Evolutionary conservation across 2,888 invertebrate genomes (phyloP), one percentile per base, ranked within the genome.

Genomic region (Bugulina stolonifera): DNA sequence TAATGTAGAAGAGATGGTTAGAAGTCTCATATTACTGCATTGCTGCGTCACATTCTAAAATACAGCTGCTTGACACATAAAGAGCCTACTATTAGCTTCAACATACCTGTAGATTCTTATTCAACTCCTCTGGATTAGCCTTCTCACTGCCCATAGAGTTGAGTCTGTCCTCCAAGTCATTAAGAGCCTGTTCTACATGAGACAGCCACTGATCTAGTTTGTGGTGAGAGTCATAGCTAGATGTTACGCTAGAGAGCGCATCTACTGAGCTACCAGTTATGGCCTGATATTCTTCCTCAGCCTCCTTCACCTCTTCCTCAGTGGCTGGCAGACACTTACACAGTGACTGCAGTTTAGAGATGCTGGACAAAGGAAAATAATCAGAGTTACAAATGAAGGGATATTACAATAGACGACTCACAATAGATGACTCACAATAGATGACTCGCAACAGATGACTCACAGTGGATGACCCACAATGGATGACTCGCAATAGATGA

Each of bases 111-210:
- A 64, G 5, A 14, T 64, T 14, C 10, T 14, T 64, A 14, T n/a
- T 64, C 29, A 64, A 14, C 22, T 34, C 18, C 18, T 3, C 32
- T 5, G 27, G 64, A 2, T 64, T 32, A 34, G 22, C 64, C n/a
- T 64, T 64, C 32, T 32, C 18, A 14, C 14, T n/a, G 32, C 32
- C 14, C 64, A 64, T 5, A 64, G 32, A 27, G 29, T 64, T 22
- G 25, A 27, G 25, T 64, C 64, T 64, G 2, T 64, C 64, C 64
- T 64, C 64, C n/a, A 27, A 3, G 32, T 64, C 64, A 64, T 14
- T 64, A 2, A 64, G 34, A 32, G 29, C 27, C 27, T 64, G 64
- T 64, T 64, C 64, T 32, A 64, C 64, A 3, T 34, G 29, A 32
- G 14, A 25, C 10, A 64, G 64, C 25, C 29, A 5, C 18, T 32